Percentiles rank a stretch among this genome's conserved stretches.
Conservation (phyloP, 2,888 invertebrate genomes). For the Electrophaes corylata region DNA sequence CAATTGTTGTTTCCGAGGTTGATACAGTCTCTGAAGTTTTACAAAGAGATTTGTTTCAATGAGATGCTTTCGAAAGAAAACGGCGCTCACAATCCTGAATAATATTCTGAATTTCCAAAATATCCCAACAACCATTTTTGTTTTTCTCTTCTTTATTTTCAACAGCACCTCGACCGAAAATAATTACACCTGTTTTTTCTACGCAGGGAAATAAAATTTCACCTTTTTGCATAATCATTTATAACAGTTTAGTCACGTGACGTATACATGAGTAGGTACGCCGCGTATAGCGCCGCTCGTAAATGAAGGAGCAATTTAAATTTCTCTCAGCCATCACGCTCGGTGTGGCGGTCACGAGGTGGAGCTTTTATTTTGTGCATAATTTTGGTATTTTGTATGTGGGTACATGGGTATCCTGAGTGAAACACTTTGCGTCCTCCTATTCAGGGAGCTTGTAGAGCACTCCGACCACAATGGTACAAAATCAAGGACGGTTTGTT, state of each 20-base stretch:
- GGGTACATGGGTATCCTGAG: background rate
- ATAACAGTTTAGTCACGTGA: constrained; percentile 1
- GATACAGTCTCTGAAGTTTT: background rate
- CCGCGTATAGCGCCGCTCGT: background rate
- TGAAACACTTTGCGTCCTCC: constrained; percentile 2
- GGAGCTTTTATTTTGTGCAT: background rate
- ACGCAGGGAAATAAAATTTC: constrained; percentile 5
- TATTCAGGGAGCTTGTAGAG: constrained; percentile 2
- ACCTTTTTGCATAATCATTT: constrained; percentile 17
- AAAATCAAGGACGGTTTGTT: constrained; percentile 16
- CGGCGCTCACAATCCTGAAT: background rate
- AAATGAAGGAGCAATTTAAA: background rate
- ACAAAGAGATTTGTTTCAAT: background rate
- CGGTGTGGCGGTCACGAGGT: background rate
- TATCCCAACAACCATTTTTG: background rate
- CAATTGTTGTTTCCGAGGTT: background rate
- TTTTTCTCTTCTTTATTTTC: background rate
- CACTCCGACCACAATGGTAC: constrained; percentile 3
- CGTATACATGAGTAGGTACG: too few relatives aligned
- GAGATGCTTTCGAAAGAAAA: background rate
- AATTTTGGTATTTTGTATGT: constrained; percentile 1
- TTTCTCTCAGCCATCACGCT: background rate
- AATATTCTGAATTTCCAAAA: background rate
- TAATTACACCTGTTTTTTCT: background rate
- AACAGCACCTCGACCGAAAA: background rate